Evolutionary conservation across 2,888 invertebrate species (phyloP).

Genomic region (Esperia sulphurella): DNA sequence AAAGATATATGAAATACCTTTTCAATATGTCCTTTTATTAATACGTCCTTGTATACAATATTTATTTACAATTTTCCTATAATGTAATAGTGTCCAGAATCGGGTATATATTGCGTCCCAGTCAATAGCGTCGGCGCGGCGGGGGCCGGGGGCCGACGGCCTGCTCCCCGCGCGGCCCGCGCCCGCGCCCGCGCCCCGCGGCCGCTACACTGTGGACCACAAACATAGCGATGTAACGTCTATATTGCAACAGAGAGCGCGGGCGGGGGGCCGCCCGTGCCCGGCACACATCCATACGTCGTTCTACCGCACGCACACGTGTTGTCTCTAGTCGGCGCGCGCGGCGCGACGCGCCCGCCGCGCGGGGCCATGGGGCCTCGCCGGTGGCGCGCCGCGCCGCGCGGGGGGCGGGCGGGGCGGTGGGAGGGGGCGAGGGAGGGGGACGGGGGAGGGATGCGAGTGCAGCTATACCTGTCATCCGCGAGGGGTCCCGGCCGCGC

Average conservation of each 20-base stretch:
- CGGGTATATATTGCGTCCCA: no score
- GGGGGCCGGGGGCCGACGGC: neutral
- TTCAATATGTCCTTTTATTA: no score
- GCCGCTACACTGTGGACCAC: neutral
- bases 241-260: no score
- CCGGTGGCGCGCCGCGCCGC: neutral
- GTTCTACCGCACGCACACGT: neutral
- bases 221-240: neutral
- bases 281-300: slow-evolving; percentile 12
- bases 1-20: no score
- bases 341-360: slow-evolving; percentile 1
- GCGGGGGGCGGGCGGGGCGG: neutral
- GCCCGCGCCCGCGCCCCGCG: neutral
- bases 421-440: slow-evolving; percentile 4
- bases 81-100: no score
- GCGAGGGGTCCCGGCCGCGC: slow-evolving; percentile 89
- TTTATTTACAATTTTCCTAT: no score
- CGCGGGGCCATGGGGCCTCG: slow-evolving; percentile 8
- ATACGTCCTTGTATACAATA: no score
- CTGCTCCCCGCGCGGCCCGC: neutral
- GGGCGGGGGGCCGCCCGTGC: neutral
- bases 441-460: slow-evolving; percentile 9
- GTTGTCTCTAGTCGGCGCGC: neutral
- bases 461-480: slow-evolving; percentile 89
- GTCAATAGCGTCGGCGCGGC: neutral